Evolutionary conservation across 1,140 invertebrate genomes (phyloP).

Genomic region (Saxidomus purpurata): DNA sequence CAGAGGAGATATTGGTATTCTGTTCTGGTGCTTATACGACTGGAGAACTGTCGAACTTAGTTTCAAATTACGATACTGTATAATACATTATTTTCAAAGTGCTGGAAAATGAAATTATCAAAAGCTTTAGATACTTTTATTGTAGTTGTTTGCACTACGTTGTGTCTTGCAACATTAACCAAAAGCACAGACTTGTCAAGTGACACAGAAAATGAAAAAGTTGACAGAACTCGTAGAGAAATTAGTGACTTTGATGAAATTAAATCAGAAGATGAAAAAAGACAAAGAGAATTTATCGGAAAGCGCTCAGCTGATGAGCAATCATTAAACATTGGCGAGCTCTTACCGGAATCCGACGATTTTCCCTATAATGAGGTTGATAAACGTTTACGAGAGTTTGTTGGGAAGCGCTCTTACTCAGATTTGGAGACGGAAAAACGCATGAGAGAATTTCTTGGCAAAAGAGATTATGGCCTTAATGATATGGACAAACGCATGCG

Average conservation of each 20-base stretch:
- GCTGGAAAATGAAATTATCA: slow-evolving; percentile 44
- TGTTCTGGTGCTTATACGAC: slow-evolving; percentile 36
- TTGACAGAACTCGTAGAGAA: slow-evolving; percentile 52
- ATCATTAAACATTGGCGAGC: neutral
- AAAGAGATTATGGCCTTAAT: slow-evolving; percentile 17
- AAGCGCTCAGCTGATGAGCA: slow-evolving; percentile 40
- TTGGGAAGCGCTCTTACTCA: slow-evolving; percentile 17
- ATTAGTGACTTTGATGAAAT: slow-evolving; percentile 53
- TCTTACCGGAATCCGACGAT: neutral
- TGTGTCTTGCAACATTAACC: slow-evolving; percentile 1
- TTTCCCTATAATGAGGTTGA: slow-evolving; percentile 8
- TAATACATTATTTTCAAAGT: neutral
- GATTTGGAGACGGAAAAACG: slow-evolving; percentile 49
- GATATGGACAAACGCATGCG: slow-evolving; percentile 15
- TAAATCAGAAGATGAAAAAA: slow-evolving; percentile 49
- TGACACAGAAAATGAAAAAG: slow-evolving; percentile 17
- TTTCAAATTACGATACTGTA: neutral
- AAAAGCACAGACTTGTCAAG: neutral
- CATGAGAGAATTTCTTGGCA: slow-evolving; percentile 52
- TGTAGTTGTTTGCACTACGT: neutral
- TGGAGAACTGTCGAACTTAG: neutral
- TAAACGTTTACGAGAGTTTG: slow-evolving; percentile 47
- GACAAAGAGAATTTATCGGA: slow-evolving; percentile 52
- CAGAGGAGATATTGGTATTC: slow-evolving; percentile 54
- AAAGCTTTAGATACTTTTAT: neutral